A percentile compares a stretch with the other conserved stretches of the same genome.
These are phyloP conservation scores for Plagodis pulveraria DNA, from an alignment of 2,888 invertebrate species.

Conservation along the genomic window DNA sequence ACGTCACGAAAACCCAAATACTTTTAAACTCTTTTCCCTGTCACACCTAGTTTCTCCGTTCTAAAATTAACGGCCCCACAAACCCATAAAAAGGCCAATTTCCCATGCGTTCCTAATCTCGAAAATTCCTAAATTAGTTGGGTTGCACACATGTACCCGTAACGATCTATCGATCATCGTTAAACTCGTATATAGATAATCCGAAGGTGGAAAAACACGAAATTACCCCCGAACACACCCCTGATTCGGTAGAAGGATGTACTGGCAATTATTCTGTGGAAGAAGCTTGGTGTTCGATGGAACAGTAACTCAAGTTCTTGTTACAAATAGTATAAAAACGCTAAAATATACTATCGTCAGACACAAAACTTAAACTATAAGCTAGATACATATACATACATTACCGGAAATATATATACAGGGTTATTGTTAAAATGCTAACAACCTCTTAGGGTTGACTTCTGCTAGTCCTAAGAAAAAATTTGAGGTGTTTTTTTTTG, in stretches of 20 bases:
- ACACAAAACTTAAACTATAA: no score
- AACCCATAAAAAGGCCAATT: constrained; percentile 17
- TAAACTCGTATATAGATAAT: constrained; percentile 44
- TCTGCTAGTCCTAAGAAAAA: no score
- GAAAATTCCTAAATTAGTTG: constrained; percentile 15
- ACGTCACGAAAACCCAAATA: no score
- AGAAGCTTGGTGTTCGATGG: background rate
- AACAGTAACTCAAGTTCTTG: background rate
- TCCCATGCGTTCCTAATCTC: constrained; percentile 22
- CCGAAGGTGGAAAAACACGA: constrained; percentile 40
- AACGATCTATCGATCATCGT: constrained; percentile 46
- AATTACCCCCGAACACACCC: constrained; percentile 34
- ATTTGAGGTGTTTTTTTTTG: no score
- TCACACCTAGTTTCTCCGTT: background rate
- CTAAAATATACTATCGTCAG: no score
- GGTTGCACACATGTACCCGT: constrained; percentile 1
- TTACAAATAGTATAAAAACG: background rate
- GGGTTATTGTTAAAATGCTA: no score
- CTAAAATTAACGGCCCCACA: constrained; percentile 4
- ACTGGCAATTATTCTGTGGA: background rate
- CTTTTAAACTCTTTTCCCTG: background rate
- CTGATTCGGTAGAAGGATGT: background rate
- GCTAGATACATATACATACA: no score
- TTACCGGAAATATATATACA: no score
- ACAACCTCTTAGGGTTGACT: no score